Percentiles rank a stretch among this genome's conserved stretches.
Evolutionary conservation across 2,888 invertebrate species (phyloP).

Genomic region (Netelia virgata): DNA sequence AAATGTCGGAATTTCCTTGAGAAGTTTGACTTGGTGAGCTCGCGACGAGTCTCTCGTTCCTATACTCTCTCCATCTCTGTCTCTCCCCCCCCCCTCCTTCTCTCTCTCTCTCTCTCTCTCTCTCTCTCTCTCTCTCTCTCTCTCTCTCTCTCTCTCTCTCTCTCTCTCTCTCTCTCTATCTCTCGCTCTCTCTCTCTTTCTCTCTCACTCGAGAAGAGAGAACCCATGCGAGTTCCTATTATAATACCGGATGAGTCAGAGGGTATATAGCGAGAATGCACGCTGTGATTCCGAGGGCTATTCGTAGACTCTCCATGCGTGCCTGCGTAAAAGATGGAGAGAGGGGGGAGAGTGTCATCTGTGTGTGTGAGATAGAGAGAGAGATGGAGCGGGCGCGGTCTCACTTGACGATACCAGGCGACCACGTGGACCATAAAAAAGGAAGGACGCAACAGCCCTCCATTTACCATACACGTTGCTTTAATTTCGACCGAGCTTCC

Average conservation of each 20-base stretch:
- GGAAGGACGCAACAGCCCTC: constrained; percentile 41
- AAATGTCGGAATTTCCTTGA: constrained; percentile 76
- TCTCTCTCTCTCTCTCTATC: background rate
- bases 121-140: background rate
- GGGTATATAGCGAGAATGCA: constrained; percentile 63
- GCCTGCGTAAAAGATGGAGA: constrained; percentile 34
- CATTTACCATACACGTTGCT: constrained; percentile 34
- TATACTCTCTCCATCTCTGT: background rate
- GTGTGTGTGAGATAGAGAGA: constrained; percentile 32
- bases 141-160: background rate
- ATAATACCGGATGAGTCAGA: constrained; percentile 76
- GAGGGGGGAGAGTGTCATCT: background rate
- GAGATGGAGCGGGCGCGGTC: constrained; percentile 13
- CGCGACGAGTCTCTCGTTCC: constrained; percentile 50
- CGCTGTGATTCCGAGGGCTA: constrained; percentile 78
- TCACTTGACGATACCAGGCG: constrained; percentile 57
- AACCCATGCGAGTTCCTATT: constrained; percentile 74
- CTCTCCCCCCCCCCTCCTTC: too few species aligned
- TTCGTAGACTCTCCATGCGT: constrained; percentile 70
- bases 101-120: background rate
- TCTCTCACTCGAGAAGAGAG: constrained; percentile 2
- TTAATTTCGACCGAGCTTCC: constrained; percentile 41
- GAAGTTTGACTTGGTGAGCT: constrained; percentile 57
- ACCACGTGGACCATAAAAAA: constrained; percentile 60
- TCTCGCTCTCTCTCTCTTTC: background rate